Conservation (phyloP, 2,113 vertebrate genomes). For the Bostrychus sinensis region DNA sequence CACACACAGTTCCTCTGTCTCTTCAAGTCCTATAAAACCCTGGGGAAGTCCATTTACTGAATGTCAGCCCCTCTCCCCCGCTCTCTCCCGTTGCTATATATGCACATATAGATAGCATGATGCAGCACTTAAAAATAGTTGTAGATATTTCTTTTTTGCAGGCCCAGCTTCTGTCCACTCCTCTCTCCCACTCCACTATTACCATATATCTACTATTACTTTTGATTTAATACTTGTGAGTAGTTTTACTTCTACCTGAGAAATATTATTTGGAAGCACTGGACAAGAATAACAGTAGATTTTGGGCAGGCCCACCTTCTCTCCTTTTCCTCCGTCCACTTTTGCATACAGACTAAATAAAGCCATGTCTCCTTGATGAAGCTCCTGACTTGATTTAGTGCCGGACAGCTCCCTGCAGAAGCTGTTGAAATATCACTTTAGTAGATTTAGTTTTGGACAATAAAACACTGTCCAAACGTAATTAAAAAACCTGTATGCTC, state of each 20-base stretch:
- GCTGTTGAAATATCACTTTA: constrained; percentile 73
- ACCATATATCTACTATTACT: no score
- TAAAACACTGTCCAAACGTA: constrained; percentile 78
- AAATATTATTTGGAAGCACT: no score
- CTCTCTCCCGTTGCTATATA: background rate
- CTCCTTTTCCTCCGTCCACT: constrained; percentile 39
- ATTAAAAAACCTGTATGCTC: constrained; percentile 69
- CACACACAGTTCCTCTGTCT: constrained; percentile 48
- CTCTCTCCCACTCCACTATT: no score
- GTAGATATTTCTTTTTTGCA: no score
- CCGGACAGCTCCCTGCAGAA: constrained; percentile 28
- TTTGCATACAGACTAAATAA: constrained; percentile 66
- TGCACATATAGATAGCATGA: no score
- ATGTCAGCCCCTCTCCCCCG: background rate
- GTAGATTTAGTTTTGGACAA: constrained; percentile 75
- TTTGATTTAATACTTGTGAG: no score
- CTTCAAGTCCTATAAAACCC: background rate
- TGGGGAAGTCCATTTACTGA: background rate
- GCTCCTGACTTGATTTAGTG: constrained; percentile 69
- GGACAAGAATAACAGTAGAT: no score
- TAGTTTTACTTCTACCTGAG: no score
- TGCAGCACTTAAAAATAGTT: background rate
- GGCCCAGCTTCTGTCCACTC: no score
- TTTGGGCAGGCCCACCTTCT: constrained; percentile 46
- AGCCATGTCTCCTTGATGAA: constrained; percentile 63